These are phyloP conservation scores for Eupleurogrammus muticus DNA, from an alignment of 2,797 vertebrate genomes.

Conservation along the genomic window DNA sequence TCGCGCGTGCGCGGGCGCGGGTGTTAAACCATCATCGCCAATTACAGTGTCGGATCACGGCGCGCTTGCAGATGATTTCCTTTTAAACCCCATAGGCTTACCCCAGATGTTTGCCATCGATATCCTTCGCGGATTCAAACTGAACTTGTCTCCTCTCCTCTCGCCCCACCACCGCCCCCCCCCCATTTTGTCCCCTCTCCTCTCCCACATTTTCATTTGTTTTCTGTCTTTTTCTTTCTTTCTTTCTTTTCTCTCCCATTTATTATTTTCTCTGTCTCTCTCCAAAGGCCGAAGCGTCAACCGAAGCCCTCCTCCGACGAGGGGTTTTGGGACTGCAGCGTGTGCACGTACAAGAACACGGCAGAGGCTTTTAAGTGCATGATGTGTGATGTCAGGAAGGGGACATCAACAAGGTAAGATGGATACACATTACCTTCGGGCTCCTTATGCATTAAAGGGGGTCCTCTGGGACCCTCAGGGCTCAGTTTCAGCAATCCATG, in stretches of 20 bases:
- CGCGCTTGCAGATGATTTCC: conserved; percentile 75
- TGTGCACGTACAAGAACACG: conserved; percentile 99
- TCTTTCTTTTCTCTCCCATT: conserved; percentile 54
- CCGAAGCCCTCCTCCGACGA: conserved; percentile 97
- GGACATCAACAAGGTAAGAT: conserved; percentile 98
- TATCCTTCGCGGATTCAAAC: conserved; percentile 61
- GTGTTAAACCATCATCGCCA: conserved; percentile 88
- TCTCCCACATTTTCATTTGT: conserved; percentile 7
- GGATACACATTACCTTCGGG: conserved; percentile 47
- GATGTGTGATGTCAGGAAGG: conserved; percentile 99
- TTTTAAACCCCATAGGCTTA: conserved; percentile 65
- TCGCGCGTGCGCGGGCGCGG: conserved; percentile 51
- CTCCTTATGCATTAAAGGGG: conserved; percentile 36
- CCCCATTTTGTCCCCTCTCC: background rate
- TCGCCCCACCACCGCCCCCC: too few species aligned
- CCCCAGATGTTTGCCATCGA: conserved; percentile 76
- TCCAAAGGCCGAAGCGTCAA: conserved; percentile 96
- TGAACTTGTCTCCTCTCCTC: conserved; percentile 37
- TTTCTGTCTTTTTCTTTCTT: background rate
- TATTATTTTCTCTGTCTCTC: conserved; percentile 64
- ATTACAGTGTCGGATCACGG: conserved; percentile 81
- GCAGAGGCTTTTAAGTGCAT: conserved; percentile 99
- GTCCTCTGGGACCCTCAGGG: conserved; percentile 5
- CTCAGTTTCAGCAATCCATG: conserved; percentile 18
- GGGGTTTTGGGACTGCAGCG: conserved; percentile 99